phyloP scores from a whole-genome alignment of 2,888 invertebrate genomes.

The Esperia sulphurella region DNA sequence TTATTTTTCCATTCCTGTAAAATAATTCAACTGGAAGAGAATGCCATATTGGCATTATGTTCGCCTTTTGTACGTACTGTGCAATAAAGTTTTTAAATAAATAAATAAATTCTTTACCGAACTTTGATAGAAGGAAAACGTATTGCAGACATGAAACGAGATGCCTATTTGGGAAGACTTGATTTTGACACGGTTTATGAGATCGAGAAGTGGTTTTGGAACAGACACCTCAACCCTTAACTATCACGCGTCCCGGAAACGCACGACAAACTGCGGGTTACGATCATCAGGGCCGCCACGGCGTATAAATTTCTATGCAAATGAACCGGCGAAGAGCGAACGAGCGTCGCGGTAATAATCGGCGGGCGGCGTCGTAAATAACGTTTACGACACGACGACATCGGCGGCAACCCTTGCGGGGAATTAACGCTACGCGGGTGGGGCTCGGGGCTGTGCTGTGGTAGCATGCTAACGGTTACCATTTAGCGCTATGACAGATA shows the following conservation, averaged over 20 bases:
- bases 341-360: conserved; percentile 56
- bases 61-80: no score
- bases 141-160: no score
- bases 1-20: no score
- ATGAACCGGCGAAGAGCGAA: conserved; percentile 54
- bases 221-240: conserved; percentile 6
- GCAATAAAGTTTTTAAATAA: no score
- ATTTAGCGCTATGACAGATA: no score
- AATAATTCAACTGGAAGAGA: no score
- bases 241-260: conserved; percentile 31
- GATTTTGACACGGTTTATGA: no score
- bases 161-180: no score
- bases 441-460: conserved; percentile 14
- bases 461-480: not conserved
- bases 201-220: no score
- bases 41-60: no score
- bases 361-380: conserved; percentile 60
- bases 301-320: conserved; percentile 70
- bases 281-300: conserved; percentile 1
- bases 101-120: no score
- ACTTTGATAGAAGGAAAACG: no score
- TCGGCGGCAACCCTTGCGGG: conserved; percentile 37
- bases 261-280: conserved; percentile 16
- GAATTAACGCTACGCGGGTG: conserved; percentile 61
- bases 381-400: conserved; percentile 61